phyloP scores from a whole-genome alignment of 2,113 vertebrate genomes.

The Fukomys damarensis region DNA sequence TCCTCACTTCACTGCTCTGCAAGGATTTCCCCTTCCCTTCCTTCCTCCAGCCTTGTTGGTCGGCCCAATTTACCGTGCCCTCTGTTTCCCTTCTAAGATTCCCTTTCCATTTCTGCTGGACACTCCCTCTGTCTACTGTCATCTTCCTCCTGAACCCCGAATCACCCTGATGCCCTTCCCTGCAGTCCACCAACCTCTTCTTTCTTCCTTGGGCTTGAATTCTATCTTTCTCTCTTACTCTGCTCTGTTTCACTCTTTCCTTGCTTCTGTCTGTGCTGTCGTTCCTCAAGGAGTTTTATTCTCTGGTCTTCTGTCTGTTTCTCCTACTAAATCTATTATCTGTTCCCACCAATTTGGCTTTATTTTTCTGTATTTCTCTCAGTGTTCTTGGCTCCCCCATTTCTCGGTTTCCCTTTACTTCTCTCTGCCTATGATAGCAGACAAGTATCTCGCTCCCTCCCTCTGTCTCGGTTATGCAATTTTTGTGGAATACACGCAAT shows the following conservation, averaged over 20 bases:
- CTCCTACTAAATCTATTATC: neutral
- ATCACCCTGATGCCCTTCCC: rapidly evolving
- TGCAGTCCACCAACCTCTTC: rapidly evolving
- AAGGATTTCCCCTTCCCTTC: too few relatives aligned
- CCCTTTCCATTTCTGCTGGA: rapidly evolving
- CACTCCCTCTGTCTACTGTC: too few relatives aligned
- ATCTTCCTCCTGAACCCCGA: neutral
- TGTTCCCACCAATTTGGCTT: neutral
- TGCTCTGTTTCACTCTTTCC: neutral
- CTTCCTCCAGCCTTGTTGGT: rapidly evolving
- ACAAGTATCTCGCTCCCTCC: neutral
- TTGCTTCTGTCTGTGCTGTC: neutral
- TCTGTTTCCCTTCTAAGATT: neutral
- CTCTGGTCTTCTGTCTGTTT: neutral
- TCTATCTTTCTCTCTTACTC: neutral
- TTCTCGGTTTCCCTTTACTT: neutral
- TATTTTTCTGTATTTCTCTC: neutral
- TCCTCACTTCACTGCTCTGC: rapidly evolving
- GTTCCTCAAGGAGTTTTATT: neutral
- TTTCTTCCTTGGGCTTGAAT: neutral
- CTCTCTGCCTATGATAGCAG: neutral
- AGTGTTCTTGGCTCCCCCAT: neutral
- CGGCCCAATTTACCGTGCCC: rapidly evolving
- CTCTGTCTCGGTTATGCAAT: neutral
- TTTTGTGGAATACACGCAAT: neutral